A percentile compares a stretch with the other conserved stretches of the same genome.
Evolutionary conservation across 2,113 vertebrate species (phyloP).

Genomic region (Aviceda subcristata): DNA sequence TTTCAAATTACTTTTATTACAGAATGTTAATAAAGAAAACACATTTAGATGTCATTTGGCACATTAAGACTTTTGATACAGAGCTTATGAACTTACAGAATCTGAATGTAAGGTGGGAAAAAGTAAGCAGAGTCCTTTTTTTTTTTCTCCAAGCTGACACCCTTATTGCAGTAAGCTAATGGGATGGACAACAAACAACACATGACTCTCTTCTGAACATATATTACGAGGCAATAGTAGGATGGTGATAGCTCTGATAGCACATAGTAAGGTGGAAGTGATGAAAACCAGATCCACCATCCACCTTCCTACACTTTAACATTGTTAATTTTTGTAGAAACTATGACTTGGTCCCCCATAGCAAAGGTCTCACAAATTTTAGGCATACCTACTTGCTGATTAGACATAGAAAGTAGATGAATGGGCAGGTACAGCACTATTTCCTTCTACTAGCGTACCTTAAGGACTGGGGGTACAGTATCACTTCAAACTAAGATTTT

Average conservation of each 20-base stretch:
- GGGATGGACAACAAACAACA: not conserved
- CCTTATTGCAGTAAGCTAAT: not conserved
- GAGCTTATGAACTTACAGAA: not conserved
- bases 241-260: not conserved
- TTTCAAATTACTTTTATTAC: not conserved
- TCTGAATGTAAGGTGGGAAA: not conserved
- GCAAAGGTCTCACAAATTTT: not conserved
- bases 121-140: not conserved
- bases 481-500: not conserved
- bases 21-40: not conserved
- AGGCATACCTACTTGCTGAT: not conserved
- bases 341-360: not conserved
- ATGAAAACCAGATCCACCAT: not conserved
- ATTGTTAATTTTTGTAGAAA: not conserved
- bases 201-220: fast-evolving
- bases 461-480: not conserved
- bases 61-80: not conserved
- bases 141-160: not conserved
- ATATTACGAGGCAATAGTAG: not conserved
- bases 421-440: not conserved
- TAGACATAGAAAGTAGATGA: not conserved
- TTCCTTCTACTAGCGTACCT: not conserved
- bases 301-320: not conserved
- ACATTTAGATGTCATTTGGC: not conserved
- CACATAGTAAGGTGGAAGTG: not conserved